These are phyloP conservation scores for Danio choprae DNA, from an alignment of 2,797 vertebrate genomes.

Conservation along the genomic window DNA sequence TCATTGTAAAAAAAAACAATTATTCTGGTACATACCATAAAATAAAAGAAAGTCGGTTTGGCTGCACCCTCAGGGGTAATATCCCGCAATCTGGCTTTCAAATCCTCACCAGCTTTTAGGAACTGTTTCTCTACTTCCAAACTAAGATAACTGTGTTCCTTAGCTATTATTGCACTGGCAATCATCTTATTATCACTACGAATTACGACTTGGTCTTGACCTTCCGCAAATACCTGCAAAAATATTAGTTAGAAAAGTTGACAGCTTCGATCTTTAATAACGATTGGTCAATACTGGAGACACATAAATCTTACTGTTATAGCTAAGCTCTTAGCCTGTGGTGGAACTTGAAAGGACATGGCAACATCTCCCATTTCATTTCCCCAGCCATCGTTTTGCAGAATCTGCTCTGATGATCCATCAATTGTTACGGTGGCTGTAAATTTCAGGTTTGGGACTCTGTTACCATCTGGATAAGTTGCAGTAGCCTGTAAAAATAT, in stretches of 20 bases:
- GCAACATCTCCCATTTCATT: constrained; percentile 58
- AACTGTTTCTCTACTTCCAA: constrained; percentile 65
- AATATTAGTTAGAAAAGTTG: constrained; percentile 14
- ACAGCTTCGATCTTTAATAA: too few relatives aligned
- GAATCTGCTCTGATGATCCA: not conserved
- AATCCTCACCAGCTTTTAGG: constrained; percentile 64
- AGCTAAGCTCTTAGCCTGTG: constrained; percentile 54
- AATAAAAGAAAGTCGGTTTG: constrained; percentile 71
- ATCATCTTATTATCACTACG: constrained; percentile 51
- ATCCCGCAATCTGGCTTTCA: constrained; percentile 66
- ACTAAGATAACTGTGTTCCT: constrained; percentile 66
- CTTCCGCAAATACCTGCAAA: constrained; percentile 70
- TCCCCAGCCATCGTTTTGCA: constrained; percentile 45
- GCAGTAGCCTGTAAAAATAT: constrained; percentile 64
- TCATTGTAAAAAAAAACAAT: not conserved
- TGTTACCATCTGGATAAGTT: constrained; percentile 67
- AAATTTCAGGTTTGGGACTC: constrained; percentile 63
- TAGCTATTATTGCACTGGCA: constrained; percentile 48
- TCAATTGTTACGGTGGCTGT: constrained; percentile 50
- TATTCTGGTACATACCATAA: constrained; percentile 65
- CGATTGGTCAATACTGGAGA: not conserved
- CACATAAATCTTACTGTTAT: constrained; percentile 65
- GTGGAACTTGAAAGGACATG: constrained; percentile 63
- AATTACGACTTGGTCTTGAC: constrained; percentile 45
- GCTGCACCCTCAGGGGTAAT: constrained; percentile 56